Evolutionary conservation across 2,113 vertebrate genomes (phyloP).

Genomic region (Protobothrops mucrosquamatus): DNA sequence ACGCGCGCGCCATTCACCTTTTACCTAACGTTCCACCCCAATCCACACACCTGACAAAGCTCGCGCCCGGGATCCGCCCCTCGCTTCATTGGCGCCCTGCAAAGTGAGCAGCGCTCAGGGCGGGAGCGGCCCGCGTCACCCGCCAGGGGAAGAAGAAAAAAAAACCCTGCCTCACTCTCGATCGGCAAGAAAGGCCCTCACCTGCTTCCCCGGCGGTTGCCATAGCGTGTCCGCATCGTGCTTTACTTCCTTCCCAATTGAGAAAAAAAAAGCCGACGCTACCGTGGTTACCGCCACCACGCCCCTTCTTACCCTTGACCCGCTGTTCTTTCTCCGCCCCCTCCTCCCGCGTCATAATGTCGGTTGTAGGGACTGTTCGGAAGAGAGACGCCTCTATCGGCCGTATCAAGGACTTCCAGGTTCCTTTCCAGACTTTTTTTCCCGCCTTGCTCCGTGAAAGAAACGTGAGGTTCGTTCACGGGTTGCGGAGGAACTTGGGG

Average conservation of each 20-base stretch:
- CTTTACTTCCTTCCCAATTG: not conserved
- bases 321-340: not conserved
- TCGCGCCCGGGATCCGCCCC: not conserved
- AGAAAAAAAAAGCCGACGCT: not conserved
- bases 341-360: not conserved
- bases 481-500: no score
- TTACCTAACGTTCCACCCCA: no score
- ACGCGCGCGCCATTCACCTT: not conserved
- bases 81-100: not conserved
- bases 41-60: not conserved
- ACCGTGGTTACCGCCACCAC: not conserved
- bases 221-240: not conserved
- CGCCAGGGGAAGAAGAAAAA: no score
- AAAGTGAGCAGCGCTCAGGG: not conserved
- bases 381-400: not conserved
- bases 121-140: not conserved
- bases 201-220: conserved; percentile 29
- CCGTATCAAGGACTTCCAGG: not conserved
- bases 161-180: not conserved
- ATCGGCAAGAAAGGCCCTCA: conserved; percentile 21
- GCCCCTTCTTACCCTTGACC: not conserved
- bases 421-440: not conserved
- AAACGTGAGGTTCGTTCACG: no score
- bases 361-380: not conserved
- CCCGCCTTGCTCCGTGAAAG: not conserved